Evolutionary conservation across 1,140 invertebrate species (phyloP).

Genomic region (Diploscapter pachys): DNA sequence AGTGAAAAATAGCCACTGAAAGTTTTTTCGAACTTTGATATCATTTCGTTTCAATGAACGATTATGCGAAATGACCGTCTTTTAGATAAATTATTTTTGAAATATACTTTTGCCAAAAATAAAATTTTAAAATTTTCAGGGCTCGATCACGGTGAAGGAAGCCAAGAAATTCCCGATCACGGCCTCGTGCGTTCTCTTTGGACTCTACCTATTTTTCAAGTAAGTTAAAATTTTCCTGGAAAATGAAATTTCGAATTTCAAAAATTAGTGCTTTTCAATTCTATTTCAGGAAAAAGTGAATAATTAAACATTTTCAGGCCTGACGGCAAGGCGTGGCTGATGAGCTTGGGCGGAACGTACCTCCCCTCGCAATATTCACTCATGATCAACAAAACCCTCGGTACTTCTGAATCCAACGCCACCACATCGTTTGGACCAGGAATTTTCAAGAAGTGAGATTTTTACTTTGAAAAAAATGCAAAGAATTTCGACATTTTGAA

Average conservation of each 20-base stretch:
- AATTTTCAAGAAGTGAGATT: slow-evolving; percentile 12
- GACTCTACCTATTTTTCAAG: slow-evolving; percentile 43
- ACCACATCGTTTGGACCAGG: background rate
- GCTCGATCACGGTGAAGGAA: slow-evolving; percentile 36
- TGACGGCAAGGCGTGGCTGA: slow-evolving; percentile 10
- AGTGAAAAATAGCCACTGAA: no score
- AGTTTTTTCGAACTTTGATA: no score
- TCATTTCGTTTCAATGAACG: no score
- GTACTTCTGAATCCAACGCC: slow-evolving; percentile 5
- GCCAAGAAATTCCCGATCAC: slow-evolving; percentile 37
- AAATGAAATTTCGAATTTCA: no score
- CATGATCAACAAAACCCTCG: slow-evolving; percentile 15
- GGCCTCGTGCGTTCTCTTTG: slow-evolving; percentile 39
- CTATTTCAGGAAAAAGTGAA: background rate
- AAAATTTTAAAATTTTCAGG: slow-evolving; percentile 7
- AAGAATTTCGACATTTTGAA: no score
- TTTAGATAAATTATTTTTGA: background rate
- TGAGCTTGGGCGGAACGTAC: slow-evolving; percentile 2
- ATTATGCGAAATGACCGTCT: no score
- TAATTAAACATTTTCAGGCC: slow-evolving; percentile 6
- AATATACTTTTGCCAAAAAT: background rate
- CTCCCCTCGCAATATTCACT: slow-evolving; percentile 15
- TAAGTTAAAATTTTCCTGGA: slow-evolving; percentile 11
- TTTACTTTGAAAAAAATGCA: slow-evolving; percentile 8
- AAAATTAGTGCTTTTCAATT: no score